phyloP scores from a whole-genome alignment of 1,140 invertebrate species.

The Cecropterus lyciades region DNA sequence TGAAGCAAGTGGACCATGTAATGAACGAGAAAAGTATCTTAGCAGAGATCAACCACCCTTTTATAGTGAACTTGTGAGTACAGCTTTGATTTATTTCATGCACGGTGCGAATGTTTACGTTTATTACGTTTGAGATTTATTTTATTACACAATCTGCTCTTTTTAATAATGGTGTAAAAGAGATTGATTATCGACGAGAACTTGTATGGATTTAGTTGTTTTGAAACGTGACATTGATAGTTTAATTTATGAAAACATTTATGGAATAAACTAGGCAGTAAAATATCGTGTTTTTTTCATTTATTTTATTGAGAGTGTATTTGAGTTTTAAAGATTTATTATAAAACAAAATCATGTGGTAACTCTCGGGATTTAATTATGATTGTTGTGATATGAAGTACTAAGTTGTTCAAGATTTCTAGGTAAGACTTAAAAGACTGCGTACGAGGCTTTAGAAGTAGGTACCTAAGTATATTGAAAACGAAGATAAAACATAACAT shows the following conservation, averaged over 20 bases:
- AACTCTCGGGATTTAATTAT: too few species aligned
- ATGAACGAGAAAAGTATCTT: conserved; percentile 97
- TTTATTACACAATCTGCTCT: neutral
- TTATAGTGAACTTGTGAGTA: conserved; percentile 97
- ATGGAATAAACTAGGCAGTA: too few species aligned
- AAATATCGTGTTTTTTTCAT: too few species aligned
- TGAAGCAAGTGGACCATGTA: conserved; percentile 97
- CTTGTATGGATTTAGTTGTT: neutral
- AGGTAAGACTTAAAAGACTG: too few species aligned
- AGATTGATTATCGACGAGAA: neutral
- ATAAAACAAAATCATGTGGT: too few species aligned
- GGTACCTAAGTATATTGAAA: too few species aligned
- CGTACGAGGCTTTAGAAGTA: too few species aligned
- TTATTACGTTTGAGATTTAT: neutral
- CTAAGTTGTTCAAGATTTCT: too few species aligned
- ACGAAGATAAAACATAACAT: too few species aligned
- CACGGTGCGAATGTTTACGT: neutral
- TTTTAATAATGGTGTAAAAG: neutral
- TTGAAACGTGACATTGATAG: neutral
- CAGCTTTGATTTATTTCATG: neutral
- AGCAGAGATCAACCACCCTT: conserved; percentile 94
- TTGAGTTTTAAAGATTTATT: too few species aligned
- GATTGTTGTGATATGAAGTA: too few species aligned
- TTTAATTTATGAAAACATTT: neutral
- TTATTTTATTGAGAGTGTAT: too few species aligned